Evolutionary conservation across 2,113 vertebrate species (phyloP), one percentile per base, ranked within the genome.

Genomic region (Nothobranchius kuhntae): DNA sequence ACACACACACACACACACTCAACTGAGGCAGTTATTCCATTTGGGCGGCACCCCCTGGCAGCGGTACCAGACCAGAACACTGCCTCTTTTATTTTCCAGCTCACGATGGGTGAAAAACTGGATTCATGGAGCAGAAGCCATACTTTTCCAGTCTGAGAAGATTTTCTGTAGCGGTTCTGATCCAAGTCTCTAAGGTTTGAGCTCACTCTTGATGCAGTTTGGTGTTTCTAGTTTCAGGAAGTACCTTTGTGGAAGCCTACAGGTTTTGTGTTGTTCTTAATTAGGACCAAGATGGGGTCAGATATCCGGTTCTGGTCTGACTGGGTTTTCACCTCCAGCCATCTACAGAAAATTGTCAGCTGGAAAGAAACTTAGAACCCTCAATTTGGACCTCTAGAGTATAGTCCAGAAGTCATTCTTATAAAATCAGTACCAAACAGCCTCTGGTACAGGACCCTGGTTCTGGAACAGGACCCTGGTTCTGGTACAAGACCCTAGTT

Each of bases 61-160:
- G 50, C 76, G 71, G 71, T 73, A 58, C n/a, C 42, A 61, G 63
- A 73, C 57, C 64, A 52, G 72, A 69, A 81, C 78, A 78, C 71
- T 78, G 69, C 17, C 35, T n/a, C 53, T 73, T 77, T 78, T 67
- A 47, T 47, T 45, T 40, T 8, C 7, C 38, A 1, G 6, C 38
- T 40, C 38, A 40, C 4, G 38, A 40, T 9, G 1, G 6, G 38
- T 40, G 38, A 7, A 40, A 40, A 40, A 40, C 38, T 40, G 38
- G 38, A 40, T 9, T 40, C 38, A 5, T 6, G 38, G 38, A 5
- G 38, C 38, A 40, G 38, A 40, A 40, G 30, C 38, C 38, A 40
- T 7, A 40, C 9, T 9, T 40, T 40, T 9, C 38, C 38, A 5
- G 7, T 40, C 7, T 7, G 9, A 9, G 38, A 40, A 7, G 38